These are phyloP conservation scores for Isurus oxyrinchus DNA, from an alignment of 2,113 vertebrate species.

Conservation along the genomic window DNA sequence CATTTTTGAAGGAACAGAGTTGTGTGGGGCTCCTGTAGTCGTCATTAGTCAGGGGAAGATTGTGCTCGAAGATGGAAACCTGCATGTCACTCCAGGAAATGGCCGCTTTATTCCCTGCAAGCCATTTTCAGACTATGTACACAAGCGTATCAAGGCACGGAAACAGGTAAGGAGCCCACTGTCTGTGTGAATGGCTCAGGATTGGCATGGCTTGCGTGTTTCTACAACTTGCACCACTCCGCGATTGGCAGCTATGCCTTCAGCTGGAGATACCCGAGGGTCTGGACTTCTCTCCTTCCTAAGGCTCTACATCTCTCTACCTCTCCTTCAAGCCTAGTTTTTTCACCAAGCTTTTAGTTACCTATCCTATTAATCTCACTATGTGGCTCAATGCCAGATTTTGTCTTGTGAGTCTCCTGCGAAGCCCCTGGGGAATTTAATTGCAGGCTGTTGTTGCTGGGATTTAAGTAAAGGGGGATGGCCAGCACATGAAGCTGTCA, in stretches of 20 bases:
- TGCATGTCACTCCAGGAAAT: slow-evolving; percentile 75
- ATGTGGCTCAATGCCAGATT: not conserved
- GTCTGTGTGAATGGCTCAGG: not conserved
- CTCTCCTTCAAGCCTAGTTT: not conserved
- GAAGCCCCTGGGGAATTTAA: not conserved
- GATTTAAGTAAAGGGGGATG: not conserved
- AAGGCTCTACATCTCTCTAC: not conserved
- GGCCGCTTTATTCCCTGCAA: slow-evolving; percentile 86
- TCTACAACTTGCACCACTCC: not conserved
- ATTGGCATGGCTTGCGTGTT: not conserved
- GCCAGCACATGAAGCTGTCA: not conserved
- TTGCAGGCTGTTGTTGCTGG: not conserved
- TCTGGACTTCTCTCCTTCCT: not conserved
- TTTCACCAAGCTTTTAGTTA: not conserved
- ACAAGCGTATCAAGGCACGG: slow-evolving; percentile 93
- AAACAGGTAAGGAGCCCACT: slow-evolving; percentile 72
- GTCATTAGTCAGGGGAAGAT: slow-evolving; percentile 96
- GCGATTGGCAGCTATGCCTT: not conserved
- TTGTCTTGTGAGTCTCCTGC: not conserved
- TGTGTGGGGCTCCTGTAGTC: slow-evolving; percentile 77
- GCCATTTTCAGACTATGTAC: slow-evolving; percentile 85
- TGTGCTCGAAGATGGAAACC: slow-evolving; percentile 83
- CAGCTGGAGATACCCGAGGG: not conserved
- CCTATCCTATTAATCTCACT: not conserved
- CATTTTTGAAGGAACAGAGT: slow-evolving; percentile 93